Evolutionary conservation across 2,113 vertebrate species (phyloP).

Genomic region (Eretmochelys imbricata): DNA sequence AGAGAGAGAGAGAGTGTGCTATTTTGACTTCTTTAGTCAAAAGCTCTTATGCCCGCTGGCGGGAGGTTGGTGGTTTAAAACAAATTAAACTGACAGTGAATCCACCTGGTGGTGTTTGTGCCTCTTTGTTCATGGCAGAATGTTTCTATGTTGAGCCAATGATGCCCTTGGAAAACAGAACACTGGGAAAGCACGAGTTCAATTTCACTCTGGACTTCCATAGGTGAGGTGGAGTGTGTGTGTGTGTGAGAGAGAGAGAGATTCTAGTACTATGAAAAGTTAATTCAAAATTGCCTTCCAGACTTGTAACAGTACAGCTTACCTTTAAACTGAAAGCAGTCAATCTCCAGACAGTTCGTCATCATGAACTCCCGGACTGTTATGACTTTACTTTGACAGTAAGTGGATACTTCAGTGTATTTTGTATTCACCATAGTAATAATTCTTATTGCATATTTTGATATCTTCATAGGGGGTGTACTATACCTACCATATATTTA

Average conservation of each 20-base stretch:
- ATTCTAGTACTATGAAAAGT: not conserved
- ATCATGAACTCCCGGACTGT: conserved; percentile 94
- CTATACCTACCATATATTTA: not conserved
- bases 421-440: not conserved
- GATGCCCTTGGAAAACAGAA: conserved; percentile 49
- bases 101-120: conserved; percentile 29
- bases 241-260: not conserved
- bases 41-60: not conserved
- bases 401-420: conserved; percentile 8
- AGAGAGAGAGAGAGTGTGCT: not conserved
- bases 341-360: conserved; percentile 93
- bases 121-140: conserved; percentile 79
- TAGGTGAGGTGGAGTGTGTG: conserved; percentile 79
- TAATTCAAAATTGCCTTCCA: conserved; percentile 71
- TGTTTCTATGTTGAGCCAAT: conserved; percentile 86
- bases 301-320: conserved; percentile 88
- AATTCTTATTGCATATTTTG: accelerated
- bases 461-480: not conserved
- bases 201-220: conserved; percentile 92
- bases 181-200: conserved; percentile 64
- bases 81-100: not conserved
- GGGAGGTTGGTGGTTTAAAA: not conserved
- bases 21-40: conserved; percentile 29
- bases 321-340: conserved; percentile 92
- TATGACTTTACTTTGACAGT: conserved; percentile 91